These are phyloP conservation scores for Mactromeris polynyma DNA, from an alignment of 2,888 invertebrate species.

Conservation along the genomic window DNA sequence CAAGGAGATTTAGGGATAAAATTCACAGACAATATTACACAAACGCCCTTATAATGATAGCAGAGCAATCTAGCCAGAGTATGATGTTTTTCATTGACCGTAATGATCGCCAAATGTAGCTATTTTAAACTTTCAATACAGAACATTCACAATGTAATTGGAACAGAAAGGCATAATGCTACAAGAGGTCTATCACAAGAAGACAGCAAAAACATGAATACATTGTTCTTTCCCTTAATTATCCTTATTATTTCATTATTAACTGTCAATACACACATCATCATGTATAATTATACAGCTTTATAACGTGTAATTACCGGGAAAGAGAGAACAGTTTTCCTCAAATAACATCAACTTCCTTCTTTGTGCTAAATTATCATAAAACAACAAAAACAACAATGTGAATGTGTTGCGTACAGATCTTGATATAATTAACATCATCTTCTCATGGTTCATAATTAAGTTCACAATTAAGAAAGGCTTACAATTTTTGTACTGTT, in stretches of 20 bases:
- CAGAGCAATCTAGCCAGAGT: too few species aligned
- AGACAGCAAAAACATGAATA: too few species aligned
- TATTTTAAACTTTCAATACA: too few species aligned
- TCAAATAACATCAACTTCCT: neutral
- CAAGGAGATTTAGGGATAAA: neutral
- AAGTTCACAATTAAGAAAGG: neutral
- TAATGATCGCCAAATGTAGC: too few species aligned
- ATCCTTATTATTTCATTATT: neutral
- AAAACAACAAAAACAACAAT: neutral
- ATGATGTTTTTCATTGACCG: too few species aligned
- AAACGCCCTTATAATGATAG: too few species aligned
- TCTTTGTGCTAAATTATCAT: neutral
- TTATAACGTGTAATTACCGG: neutral
- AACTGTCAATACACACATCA: neutral
- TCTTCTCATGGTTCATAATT: neutral
- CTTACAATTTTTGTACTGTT: neutral
- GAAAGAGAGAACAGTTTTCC: neutral
- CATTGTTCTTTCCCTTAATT: neutral
- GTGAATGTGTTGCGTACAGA: neutral
- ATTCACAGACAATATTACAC: neutral
- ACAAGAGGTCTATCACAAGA: too few species aligned
- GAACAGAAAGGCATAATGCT: too few species aligned
- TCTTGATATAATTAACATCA: neutral
- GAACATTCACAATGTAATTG: too few species aligned
- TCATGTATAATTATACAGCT: neutral